Evolutionary conservation across 35 echinoderm and acorn worm genomes (phyloP), one percentile per base, ranked within the genome.

Genomic region (Apostichopus californicus): DNA sequence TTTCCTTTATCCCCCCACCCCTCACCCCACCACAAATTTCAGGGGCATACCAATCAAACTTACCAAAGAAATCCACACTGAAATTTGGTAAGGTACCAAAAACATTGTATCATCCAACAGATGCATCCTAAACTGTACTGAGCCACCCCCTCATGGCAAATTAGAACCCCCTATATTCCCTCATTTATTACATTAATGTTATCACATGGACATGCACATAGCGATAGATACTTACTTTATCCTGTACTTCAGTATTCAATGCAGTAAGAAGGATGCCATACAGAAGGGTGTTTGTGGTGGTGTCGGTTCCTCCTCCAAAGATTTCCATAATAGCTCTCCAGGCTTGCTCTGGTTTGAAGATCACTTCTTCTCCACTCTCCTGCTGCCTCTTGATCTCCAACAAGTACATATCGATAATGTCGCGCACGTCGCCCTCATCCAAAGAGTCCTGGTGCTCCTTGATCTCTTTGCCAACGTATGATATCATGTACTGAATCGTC

Each of bases 281-380:
- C 23, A 96, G 78, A 4, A 96, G 60, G 24, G 94, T 91, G 46
- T 91, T 91, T 0, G 92, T 83, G 1, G 94, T 93, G 53, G 92
- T 96, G 81, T 96, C 94, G 5, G 94, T 93, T 5, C 94, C 94
- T 46, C 92, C 94, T 24, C 73, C 28, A 87, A 96, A 96, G 12
- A 96, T n/a, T 54, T 87, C 89, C 14, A 86, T 6, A 54, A 93
- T 79, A 5, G 61, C 7, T 17, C 94, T 86, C 92, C 92, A 91
- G 26, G 77, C 65, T 60, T 92, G 56, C 4, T 86, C 79, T 53
- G 54, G 55, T 53, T 77, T 84, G 68, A 75, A 75, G 55, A 73
- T 86, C 53, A 86, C 68, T 18, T 57, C 61, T 17, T 86, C 84
- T 24, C 65, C 54, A 57, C 73, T 61, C 8, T 92, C 63, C 55